Percentiles rank a stretch among this genome's conserved stretches.
Evolutionary conservation across 2,113 vertebrate species (phyloP).

Genomic region (Pseudorectes ferrugineus): DNA sequence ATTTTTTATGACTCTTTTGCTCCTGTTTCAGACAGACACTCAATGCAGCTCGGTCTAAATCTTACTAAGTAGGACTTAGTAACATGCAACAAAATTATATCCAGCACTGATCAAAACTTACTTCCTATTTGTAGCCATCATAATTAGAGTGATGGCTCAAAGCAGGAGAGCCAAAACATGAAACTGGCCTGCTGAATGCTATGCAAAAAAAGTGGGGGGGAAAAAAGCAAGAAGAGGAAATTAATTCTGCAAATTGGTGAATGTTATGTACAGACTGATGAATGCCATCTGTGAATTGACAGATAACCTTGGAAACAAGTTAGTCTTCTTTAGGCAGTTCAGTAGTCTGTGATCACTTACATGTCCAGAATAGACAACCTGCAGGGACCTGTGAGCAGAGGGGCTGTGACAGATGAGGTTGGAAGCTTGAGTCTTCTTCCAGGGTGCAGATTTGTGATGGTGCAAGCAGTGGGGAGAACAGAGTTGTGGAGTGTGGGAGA

Average conservation of each 20-base stretch:
- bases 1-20: neutral
- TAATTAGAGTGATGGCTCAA: neutral
- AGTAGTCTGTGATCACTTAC: rapidly evolving
- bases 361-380: neutral
- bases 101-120: neutral
- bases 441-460: neutral
- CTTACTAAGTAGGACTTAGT: neutral
- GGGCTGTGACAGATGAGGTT: neutral
- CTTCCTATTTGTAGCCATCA: neutral
- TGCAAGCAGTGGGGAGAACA: rapidly evolving
- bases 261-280: neutral
- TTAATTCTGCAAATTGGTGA: neutral
- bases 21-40: neutral
- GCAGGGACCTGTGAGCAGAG: neutral
- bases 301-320: neutral
- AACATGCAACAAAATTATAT: neutral
- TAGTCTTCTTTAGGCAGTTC: neutral
- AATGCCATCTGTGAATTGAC: neutral
- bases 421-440: neutral
- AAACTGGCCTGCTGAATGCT: neutral
- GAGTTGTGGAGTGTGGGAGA: neutral
- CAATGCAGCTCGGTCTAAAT: neutral
- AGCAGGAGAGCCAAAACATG: neutral
- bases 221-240: neutral
- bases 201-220: neutral